Percentiles rank a stretch among this genome's conserved stretches.
These are phyloP conservation scores for Malurus alboscapulatus DNA, from an alignment of 2,113 vertebrate genomes.

Conservation along the genomic window DNA sequence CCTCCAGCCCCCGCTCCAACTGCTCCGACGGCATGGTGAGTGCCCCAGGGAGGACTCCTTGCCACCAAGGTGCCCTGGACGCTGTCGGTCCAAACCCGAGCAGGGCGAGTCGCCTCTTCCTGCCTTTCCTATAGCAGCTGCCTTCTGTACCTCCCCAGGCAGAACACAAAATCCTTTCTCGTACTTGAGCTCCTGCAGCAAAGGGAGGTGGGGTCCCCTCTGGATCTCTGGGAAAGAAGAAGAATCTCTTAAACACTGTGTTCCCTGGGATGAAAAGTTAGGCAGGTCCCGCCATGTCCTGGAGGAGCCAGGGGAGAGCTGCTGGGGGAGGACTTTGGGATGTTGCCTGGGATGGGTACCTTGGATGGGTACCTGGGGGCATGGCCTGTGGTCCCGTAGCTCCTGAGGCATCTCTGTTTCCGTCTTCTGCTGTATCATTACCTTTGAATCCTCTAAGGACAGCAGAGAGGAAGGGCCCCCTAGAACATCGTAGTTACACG, in stretches of 20 bases:
- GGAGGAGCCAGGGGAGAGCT: not conserved
- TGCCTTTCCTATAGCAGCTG: not conserved
- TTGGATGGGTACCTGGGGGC: not conserved
- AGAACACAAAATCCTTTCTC: not conserved
- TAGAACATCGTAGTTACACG: not conserved
- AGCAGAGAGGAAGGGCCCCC: not conserved
- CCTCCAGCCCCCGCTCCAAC: conserved; percentile 94
- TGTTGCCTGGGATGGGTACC: not conserved
- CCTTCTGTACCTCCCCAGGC: not conserved
- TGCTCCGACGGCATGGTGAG: conserved; percentile 98
- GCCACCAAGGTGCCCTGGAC: not conserved
- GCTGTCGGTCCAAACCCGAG: not conserved
- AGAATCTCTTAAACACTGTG: not conserved
- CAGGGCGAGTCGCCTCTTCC: not conserved
- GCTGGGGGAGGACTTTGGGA: not conserved
- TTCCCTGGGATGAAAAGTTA: not conserved
- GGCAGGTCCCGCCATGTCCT: not conserved
- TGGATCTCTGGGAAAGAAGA: not conserved
- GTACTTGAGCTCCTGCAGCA: not conserved
- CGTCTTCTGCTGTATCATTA: not conserved
- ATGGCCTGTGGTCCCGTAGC: rapidly evolving
- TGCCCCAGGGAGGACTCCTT: not conserved
- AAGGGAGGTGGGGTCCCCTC: not conserved
- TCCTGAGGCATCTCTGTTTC: not conserved
- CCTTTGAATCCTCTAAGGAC: not conserved